These are phyloP conservation scores for Knipowitschia caucasica DNA, from an alignment of 2,797 vertebrate species.

Conservation along the genomic window DNA sequence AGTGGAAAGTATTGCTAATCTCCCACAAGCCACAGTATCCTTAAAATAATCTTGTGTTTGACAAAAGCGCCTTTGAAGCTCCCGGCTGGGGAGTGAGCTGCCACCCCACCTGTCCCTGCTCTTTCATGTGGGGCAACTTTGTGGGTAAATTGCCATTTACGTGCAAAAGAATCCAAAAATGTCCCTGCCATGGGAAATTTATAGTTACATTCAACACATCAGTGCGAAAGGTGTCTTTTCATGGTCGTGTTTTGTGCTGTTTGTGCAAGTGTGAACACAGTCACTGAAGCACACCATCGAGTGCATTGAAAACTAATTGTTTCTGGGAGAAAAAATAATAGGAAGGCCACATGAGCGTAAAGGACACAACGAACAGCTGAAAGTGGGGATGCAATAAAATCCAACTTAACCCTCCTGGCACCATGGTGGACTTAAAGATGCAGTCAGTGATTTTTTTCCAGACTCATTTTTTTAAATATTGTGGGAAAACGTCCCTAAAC, in stretches of 20 bases:
- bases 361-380: conserved; percentile 14
- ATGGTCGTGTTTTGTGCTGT: too few species aligned
- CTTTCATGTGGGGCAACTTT: neutral
- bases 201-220: neutral
- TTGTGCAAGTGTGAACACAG: neutral
- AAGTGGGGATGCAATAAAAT: conserved; percentile 6
- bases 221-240: neutral
- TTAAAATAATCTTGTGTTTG: neutral
- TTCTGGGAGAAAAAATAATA: conserved; percentile 6
- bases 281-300: neutral
- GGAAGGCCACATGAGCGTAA: neutral
- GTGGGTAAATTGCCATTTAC: neutral
- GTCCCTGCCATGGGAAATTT: neutral
- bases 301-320: neutral
- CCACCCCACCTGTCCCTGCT: neutral
- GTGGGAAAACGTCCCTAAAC: too few species aligned
- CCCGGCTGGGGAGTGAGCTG: neutral
- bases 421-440: too few species aligned
- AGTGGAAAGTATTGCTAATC: neutral
- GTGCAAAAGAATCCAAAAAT: neutral
- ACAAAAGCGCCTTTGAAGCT: neutral
- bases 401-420: conserved; percentile 3
- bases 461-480: too few species aligned
- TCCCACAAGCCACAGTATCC: neutral
- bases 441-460: too few species aligned